Percentiles rank a stretch among this genome's conserved stretches.
Evolutionary conservation across 2,888 invertebrate species (phyloP).

Genomic region (Trissoscelio sp.): DNA sequence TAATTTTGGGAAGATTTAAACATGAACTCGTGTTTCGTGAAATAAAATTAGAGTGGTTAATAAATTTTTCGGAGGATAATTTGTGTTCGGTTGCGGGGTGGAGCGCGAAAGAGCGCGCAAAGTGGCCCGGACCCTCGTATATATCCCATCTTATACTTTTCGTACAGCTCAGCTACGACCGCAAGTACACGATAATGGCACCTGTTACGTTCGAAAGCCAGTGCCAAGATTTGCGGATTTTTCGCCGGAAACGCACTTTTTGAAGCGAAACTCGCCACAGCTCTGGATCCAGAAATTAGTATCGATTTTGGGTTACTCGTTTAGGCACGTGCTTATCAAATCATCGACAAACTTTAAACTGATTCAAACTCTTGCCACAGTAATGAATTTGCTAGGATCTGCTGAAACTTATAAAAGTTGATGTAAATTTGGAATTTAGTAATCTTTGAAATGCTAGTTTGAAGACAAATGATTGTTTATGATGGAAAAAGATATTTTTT

Average conservation of each 20-base stretch:
- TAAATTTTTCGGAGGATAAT: too few relatives aligned
- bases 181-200: conserved; percentile 66
- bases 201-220: conserved; percentile 65
- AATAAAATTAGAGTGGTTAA: too few relatives aligned
- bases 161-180: conserved; percentile 44
- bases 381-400: too few relatives aligned
- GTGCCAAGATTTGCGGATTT: conserved; percentile 53
- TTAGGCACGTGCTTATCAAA: conserved; percentile 5
- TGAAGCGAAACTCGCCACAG: conserved; percentile 3
- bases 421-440: too few relatives aligned
- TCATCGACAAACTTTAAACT: neutral
- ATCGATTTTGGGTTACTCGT: conserved; percentile 17
- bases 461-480: too few relatives aligned
- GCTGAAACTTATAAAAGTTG: too few relatives aligned
- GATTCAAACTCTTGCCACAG: too few relatives aligned
- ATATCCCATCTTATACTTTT: neutral
- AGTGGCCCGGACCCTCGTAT: neutral
- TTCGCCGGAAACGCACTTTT: conserved; percentile 49
- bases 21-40: too few relatives aligned
- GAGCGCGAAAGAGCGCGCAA: neutral
- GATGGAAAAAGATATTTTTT: too few relatives aligned
- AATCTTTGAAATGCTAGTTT: too few relatives aligned
- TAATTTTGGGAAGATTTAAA: too few relatives aligned
- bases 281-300: conserved; percentile 13
- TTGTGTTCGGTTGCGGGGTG: neutral